Conservation (phyloP, 2,797 vertebrate genomes). For the Benthosema pterotum region DNA sequence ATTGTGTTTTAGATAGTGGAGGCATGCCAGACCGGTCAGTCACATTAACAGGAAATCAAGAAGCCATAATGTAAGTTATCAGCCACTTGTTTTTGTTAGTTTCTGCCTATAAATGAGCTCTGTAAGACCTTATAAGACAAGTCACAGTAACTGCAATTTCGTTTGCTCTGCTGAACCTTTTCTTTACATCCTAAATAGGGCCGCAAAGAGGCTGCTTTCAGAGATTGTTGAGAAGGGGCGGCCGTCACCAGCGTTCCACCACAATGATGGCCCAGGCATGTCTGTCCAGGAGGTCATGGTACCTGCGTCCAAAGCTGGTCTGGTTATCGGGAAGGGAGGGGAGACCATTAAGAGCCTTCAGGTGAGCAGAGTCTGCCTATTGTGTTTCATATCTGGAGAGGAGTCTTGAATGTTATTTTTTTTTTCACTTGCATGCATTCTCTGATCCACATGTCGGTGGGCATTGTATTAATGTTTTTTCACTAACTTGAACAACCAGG, state of each 20-base stretch:
- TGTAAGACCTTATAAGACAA: too few relatives aligned
- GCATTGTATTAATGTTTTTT: not conserved
- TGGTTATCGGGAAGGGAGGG: constrained; percentile 98
- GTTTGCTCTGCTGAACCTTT: constrained; percentile 1
- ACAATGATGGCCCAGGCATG: constrained; percentile 93
- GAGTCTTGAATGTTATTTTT: not conserved
- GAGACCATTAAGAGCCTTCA: constrained; percentile 99
- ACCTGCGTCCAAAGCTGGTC: constrained; percentile 95
- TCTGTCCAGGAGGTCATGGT: constrained; percentile 98
- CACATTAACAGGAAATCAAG: constrained; percentile 92
- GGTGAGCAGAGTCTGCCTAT: constrained; percentile 68
- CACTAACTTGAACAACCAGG: constrained; percentile 73
- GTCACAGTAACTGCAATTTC: not conserved
- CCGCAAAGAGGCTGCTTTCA: constrained; percentile 92
- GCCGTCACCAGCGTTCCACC: constrained; percentile 94
- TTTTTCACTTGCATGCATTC: too few relatives aligned
- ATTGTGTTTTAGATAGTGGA: constrained; percentile 88
- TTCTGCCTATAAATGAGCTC: too few relatives aligned
- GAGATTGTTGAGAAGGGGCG: constrained; percentile 98
- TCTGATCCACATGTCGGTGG: too few relatives aligned
- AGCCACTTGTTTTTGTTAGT: not conserved
- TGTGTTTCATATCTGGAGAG: too few relatives aligned
- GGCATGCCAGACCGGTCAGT: constrained; percentile 96
- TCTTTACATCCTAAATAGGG: constrained; percentile 65
- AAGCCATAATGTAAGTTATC: constrained; percentile 92